Percentiles rank a stretch among this genome's conserved stretches.
Evolutionary conservation across 2,113 vertebrate species (phyloP).

Genomic region (Ariopsis seemanni): DNA sequence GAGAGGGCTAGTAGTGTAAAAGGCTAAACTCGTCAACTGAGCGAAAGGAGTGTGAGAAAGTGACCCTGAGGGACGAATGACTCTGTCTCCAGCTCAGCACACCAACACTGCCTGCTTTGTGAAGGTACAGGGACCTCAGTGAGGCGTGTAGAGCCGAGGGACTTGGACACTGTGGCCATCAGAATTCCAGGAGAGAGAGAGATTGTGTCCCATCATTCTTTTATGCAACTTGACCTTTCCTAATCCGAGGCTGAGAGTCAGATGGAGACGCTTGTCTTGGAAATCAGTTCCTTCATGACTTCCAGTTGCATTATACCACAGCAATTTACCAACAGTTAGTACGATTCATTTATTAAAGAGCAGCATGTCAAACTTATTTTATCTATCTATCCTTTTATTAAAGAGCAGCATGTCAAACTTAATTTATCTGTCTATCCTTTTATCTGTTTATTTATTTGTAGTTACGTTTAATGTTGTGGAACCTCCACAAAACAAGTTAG

Average conservation of each 20-base stretch:
- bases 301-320: too few relatives aligned
- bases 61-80: constrained; percentile 59
- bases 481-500: too few relatives aligned
- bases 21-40: constrained; percentile 44
- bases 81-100: constrained; percentile 59
- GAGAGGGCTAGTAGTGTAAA: constrained; percentile 20
- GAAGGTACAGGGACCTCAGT: constrained; percentile 61
- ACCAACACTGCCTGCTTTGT: constrained; percentile 68
- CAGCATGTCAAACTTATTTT: too few relatives aligned
- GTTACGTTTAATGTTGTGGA: too few relatives aligned
- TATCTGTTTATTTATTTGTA: not conserved
- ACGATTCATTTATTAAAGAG: too few relatives aligned
- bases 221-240: not conserved
- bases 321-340: too few relatives aligned
- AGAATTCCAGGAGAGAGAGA: not conserved
- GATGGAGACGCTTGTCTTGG: not conserved
- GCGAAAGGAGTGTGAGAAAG: constrained; percentile 66
- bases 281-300: not conserved
- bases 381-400: too few relatives aligned
- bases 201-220: not conserved
- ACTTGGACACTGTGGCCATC: not conserved
- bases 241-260: not conserved
- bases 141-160: not conserved
- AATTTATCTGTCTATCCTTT: not conserved
- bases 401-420: too few relatives aligned